A percentile compares a stretch with the other conserved stretches of the same genome.
Conservation (phyloP, 2,797 vertebrate genomes). For the Clarias fuscus region DNA sequence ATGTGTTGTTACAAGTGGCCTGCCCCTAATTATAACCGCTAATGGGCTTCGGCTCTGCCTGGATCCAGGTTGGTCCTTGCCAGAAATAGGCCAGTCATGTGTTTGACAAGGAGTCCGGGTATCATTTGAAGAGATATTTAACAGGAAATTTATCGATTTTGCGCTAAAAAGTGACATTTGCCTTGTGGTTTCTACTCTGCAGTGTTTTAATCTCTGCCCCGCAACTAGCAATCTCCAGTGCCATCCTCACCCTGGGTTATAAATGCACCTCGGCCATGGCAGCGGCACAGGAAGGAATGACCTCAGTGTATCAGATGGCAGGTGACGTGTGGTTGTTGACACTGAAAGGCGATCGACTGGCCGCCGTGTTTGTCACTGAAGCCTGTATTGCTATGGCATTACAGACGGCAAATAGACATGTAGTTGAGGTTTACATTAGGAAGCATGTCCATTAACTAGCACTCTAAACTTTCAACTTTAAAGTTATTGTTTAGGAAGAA, state of each 20-base stretch:
- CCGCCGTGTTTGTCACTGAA: conserved; percentile 57
- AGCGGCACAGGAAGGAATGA: conserved; percentile 21
- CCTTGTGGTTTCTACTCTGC: neutral
- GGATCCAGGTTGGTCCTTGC: conserved; percentile 70
- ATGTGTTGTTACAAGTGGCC: conserved; percentile 72
- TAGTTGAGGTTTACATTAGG: conserved; percentile 74
- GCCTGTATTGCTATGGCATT: conserved; percentile 66
- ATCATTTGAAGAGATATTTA: conserved; percentile 78
- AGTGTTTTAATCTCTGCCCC: conserved; percentile 10
- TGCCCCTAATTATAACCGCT: conserved; percentile 81
- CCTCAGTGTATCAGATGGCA: conserved; percentile 32
- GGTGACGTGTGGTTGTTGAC: conserved; percentile 46
- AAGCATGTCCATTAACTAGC: conserved; percentile 73
- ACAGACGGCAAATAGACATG: conserved; percentile 76
- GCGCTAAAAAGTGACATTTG: neutral
- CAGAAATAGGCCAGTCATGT: conserved; percentile 85
- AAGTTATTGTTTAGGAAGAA: neutral
- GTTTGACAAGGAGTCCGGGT: conserved; percentile 75
- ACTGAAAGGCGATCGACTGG: conserved; percentile 6
- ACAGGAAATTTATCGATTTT: neutral
- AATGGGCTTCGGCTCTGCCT: conserved; percentile 68
- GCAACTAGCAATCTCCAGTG: neutral
- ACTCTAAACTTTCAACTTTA: neutral
- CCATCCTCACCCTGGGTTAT: conserved; percentile 55
- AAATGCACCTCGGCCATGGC: conserved; percentile 35